Conservation (phyloP, 1,140 invertebrate species). For the Teleogryllus occipitalis region DNA sequence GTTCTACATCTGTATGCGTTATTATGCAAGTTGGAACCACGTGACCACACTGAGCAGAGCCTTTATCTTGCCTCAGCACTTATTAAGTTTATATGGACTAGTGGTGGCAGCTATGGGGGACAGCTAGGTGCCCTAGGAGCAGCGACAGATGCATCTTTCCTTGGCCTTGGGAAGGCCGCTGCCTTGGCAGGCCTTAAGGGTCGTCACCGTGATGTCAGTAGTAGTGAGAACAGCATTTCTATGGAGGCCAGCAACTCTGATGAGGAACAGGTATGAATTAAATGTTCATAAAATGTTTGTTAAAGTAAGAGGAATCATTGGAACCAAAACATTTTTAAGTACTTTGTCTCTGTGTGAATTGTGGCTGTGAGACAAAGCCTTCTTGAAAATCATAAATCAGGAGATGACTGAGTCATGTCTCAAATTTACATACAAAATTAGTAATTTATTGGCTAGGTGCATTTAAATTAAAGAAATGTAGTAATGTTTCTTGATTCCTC, state of each 20-base stretch:
- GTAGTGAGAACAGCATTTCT: slow-evolving; percentile 58
- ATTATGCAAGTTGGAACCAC: slow-evolving; percentile 73
- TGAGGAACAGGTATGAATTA: slow-evolving; percentile 44
- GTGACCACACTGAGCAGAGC: slow-evolving; percentile 88
- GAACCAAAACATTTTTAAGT: too few relatives aligned
- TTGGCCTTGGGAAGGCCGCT: slow-evolving; percentile 16
- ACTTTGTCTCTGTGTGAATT: too few relatives aligned
- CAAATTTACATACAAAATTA: too few relatives aligned
- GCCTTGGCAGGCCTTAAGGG: slow-evolving; percentile 14
- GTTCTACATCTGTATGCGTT: slow-evolving; percentile 80
- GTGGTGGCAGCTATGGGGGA: slow-evolving; percentile 43
- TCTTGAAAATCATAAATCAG: too few relatives aligned
- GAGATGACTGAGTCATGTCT: too few relatives aligned
- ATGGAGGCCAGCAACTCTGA: slow-evolving; percentile 72
- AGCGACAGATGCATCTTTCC: slow-evolving; percentile 18
- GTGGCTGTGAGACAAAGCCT: too few relatives aligned
- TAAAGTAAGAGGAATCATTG: too few relatives aligned
- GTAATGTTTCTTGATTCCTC: too few relatives aligned
- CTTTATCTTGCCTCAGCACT: slow-evolving; percentile 79
- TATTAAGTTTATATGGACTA: slow-evolving; percentile 83
- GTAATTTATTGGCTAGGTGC: too few relatives aligned
- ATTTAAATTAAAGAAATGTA: too few relatives aligned
- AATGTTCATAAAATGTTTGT: neutral
- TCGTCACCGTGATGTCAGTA: slow-evolving; percentile 30
- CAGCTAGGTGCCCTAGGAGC: neutral